Conservation (phyloP, 2,113 vertebrate genomes). For the Kryptolebias marmoratus region DNA sequence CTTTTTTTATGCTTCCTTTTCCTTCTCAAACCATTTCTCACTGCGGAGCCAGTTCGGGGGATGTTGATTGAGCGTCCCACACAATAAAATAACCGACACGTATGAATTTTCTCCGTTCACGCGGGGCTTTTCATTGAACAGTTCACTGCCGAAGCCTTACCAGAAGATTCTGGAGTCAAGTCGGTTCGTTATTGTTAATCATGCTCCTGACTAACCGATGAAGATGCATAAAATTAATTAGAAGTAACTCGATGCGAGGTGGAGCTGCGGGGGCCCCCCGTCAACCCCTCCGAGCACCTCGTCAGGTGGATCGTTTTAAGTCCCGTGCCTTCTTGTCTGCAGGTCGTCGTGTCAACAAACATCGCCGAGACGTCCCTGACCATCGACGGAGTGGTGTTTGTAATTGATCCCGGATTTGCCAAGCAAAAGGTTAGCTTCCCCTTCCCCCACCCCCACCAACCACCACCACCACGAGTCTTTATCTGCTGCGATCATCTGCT, state of each 20-base stretch:
- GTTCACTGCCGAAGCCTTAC: too few species aligned
- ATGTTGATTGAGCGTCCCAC: constrained; percentile 1
- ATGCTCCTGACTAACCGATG: background rate
- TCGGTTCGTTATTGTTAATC: background rate
- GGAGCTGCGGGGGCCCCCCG: too few species aligned
- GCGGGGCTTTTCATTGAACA: too few species aligned
- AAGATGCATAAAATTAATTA: constrained; percentile 1
- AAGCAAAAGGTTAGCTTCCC: constrained; percentile 92
- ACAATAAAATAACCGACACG: background rate
- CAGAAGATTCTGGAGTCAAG: too few species aligned
- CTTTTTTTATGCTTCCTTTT: constrained; percentile 7
- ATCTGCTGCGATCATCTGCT: constrained; percentile 73
- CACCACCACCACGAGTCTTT: constrained; percentile 38
- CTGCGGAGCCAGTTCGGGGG: background rate
- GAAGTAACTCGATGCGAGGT: background rate
- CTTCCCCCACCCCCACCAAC: background rate
- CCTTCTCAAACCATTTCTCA: constrained; percentile 19
- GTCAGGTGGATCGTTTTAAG: constrained; percentile 26
- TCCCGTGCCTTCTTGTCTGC: constrained; percentile 48
- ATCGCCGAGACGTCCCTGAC: constrained; percentile 97
- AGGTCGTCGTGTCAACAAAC: constrained; percentile 98
- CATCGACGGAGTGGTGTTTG: constrained; percentile 97
- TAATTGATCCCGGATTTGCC: constrained; percentile 98
- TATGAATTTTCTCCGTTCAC: too few species aligned
- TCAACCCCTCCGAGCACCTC: background rate